Evolutionary conservation across 1,140 invertebrate genomes (phyloP), one percentile per base, ranked within the genome.

Genomic region (Schlechtendalia chinensis): DNA sequence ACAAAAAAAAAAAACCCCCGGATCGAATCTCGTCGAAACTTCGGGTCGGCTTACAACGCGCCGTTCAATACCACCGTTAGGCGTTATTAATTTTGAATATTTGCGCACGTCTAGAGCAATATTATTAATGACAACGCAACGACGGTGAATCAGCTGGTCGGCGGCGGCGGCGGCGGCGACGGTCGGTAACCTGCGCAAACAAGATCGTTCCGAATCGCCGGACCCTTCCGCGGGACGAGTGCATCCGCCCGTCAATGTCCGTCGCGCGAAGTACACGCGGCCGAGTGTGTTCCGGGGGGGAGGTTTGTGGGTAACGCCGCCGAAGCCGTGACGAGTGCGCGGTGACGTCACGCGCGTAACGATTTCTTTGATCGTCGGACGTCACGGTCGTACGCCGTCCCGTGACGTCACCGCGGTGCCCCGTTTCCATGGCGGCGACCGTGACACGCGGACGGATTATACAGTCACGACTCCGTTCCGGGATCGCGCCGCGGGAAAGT

Each of bases 351-450:
- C 45, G 0, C 11, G 22, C 10, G 10, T 63, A 79, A 79, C 39
- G 58, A 79, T 79, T 79, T 79, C 32, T 79, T 50, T 16, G 24
- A 63, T 61, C 75, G 29, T 27, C 12, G 29, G 58, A 79, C 75
- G 75, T 79, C 75, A 79, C 50, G 1, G 50, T 53, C 19, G 61
- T 45, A 24, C 1, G 22, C 19, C 6, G 17, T 47, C 10, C 19
- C 14, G 24, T 79, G 75, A 79, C 75, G 75, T 79, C 58, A 79
- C 39, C 6, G 10, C 10, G 50, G 5, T n/a, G n/a, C 32, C 3
- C 45, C 75, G 75, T 63, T 79, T 5, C 75, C 72, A 77, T 45
- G 54, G 72, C 17, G 24, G 12, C 39, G 53, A 22, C 54, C 32
- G 32, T 59, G 72, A 59, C 54, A 77, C 32, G 45, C 29, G 54